Evolutionary conservation across 2,888 invertebrate genomes (phyloP), one percentile per base, ranked within the genome.

Genomic region (Bugula neritina): DNA sequence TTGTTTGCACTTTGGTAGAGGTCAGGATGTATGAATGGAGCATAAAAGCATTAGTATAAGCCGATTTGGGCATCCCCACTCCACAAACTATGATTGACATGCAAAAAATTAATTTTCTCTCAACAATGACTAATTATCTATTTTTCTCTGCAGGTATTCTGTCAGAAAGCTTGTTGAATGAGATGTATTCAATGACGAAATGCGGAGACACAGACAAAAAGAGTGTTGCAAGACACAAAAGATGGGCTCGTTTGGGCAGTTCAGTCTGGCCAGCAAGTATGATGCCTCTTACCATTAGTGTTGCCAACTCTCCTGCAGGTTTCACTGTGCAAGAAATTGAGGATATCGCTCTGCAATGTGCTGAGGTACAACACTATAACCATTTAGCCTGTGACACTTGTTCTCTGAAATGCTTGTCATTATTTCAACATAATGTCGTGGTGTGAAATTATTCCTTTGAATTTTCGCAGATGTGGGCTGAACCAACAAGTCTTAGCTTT

Each of bases 391-490:
- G n/a, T n/a, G n/a, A n/a, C n/a, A n/a, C n/a, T n/a, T n/a, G n/a
- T n/a, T n/a, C n/a, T n/a, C n/a, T n/a, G n/a, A n/a, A n/a, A n/a
- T n/a, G n/a, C n/a, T n/a, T n/a, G n/a, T n/a, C n/a, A n/a, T n/a
- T n/a, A n/a, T n/a, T n/a, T n/a, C n/a, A n/a, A n/a, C n/a, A n/a
- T n/a, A n/a, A n/a, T n/a, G n/a, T n/a, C n/a, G n/a, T n/a, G n/a
- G n/a, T n/a, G n/a, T n/a, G n/a, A n/a, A n/a, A n/a, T n/a, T n/a
- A n/a, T n/a, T n/a, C n/a, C n/a, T n/a, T n/a, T n/a, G n/a, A n/a
- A n/a, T n/a, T 63, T n/a, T 63, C 31, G 27, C 27, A 63, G 63
- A 13, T 63, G 63, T 63, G 63, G 63, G 63, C 63, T 1, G 63
- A 63, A n/a, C 63, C 63, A 25, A 13, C 63, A 27, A 63, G 63